Conservation (phyloP, 1,140 invertebrate species). For the Drosophila sp. region DNA sequence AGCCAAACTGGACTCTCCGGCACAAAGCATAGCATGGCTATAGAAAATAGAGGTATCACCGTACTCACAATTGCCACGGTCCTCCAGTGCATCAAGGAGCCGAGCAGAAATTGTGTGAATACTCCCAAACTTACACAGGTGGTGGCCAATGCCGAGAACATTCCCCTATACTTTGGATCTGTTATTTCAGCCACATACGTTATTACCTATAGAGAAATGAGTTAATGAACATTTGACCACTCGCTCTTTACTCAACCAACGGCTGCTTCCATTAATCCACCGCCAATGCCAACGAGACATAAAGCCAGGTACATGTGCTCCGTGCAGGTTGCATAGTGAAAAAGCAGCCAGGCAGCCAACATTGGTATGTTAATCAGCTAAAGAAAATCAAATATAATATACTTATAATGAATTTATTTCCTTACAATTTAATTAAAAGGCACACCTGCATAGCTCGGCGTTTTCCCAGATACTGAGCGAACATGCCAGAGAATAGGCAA, state of each 20-base stretch:
- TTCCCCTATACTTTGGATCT: constrained; percentile 89
- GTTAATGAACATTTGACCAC: not conserved
- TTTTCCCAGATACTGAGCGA: constrained; percentile 88
- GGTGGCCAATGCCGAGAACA: constrained; percentile 89
- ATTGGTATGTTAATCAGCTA: constrained; percentile 88
- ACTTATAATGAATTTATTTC: too few species aligned
- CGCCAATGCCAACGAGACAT: constrained; percentile 88
- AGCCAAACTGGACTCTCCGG: constrained; percentile 92
- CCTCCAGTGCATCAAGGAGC: constrained; percentile 88
- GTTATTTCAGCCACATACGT: constrained; percentile 92
- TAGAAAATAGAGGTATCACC: constrained; percentile 87
- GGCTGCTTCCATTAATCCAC: constrained; percentile 90
- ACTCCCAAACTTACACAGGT: constrained; percentile 89
- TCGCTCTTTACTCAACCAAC: constrained; percentile 84
- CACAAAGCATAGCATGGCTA: constrained; percentile 87
- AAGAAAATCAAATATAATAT: too few species aligned
- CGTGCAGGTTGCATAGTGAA: constrained; percentile 86
- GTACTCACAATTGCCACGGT: constrained; percentile 88
- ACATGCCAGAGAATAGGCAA: constrained; percentile 88
- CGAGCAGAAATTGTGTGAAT: constrained; percentile 88
- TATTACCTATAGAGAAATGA: constrained; percentile 85
- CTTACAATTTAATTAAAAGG: not conserved
- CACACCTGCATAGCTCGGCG: constrained; percentile 88
- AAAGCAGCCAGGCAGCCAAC: constrained; percentile 88
- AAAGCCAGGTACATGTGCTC: constrained; percentile 87